Evolutionary conservation across 2,113 vertebrate species (phyloP).

Genomic region (Silurus asotus): DNA sequence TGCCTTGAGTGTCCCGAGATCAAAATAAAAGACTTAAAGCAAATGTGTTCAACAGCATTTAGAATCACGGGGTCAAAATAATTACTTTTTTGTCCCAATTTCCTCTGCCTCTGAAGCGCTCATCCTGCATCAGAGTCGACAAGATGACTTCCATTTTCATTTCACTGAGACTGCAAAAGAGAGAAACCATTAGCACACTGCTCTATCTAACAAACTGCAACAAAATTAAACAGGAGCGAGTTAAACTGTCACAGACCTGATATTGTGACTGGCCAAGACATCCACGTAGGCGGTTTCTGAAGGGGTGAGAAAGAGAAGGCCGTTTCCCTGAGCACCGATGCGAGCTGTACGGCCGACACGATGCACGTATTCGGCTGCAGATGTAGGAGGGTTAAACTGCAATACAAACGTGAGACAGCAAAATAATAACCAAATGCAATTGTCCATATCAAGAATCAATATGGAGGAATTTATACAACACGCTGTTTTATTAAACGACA

Average conservation of each 20-base stretch:
- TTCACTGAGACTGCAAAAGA: constrained; percentile 79
- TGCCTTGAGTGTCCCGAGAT: neutral
- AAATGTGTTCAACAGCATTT: neutral
- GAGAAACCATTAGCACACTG: neutral
- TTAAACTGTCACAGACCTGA: constrained; percentile 82
- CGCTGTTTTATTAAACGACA: neutral
- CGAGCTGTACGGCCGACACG: constrained; percentile 92
- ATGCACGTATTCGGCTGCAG: constrained; percentile 89
- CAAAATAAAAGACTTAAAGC: neutral
- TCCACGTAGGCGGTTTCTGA: constrained; percentile 86
- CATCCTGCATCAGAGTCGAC: constrained; percentile 76
- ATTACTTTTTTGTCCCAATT: constrained; percentile 78
- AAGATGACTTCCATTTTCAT: constrained; percentile 86
- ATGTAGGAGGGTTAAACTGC: constrained; percentile 84
- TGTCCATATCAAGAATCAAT: too few relatives aligned
- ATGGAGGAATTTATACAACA: neutral
- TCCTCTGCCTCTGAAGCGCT: constrained; percentile 74
- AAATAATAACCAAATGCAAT: neutral
- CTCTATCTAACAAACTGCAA: constrained; percentile 51
- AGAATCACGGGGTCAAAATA: constrained; percentile 17
- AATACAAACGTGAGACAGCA: constrained; percentile 21
- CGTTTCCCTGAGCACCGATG: constrained; percentile 84
- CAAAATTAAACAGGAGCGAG: neutral
- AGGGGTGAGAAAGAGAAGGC: constrained; percentile 91
- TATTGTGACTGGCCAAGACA: constrained; percentile 89